Evolutionary conservation across 2,888 invertebrate genomes (phyloP).

Genomic region (Xylota segnis): DNA sequence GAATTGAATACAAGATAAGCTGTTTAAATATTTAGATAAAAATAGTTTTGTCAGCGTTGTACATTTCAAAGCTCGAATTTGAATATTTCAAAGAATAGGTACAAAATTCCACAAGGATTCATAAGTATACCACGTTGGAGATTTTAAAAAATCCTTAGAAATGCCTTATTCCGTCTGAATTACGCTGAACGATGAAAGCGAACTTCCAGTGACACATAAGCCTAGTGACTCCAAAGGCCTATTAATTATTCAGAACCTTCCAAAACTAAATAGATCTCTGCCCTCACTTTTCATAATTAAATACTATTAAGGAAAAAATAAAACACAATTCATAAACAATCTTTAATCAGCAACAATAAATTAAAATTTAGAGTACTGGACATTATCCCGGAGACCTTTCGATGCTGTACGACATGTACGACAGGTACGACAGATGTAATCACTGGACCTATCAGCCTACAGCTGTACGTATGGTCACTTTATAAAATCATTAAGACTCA

Average conservation of each 20-base stretch:
- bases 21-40: too few relatives aligned
- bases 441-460: slow-evolving; percentile 67
- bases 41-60: background rate
- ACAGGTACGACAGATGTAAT: slow-evolving; percentile 69
- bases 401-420: slow-evolving; percentile 65
- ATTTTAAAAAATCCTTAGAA: too few relatives aligned
- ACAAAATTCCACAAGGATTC: too few relatives aligned
- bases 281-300: slow-evolving; percentile 35
- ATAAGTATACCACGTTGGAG: too few relatives aligned
- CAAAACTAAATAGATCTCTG: background rate
- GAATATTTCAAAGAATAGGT: too few relatives aligned
- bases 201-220: too few relatives aligned
- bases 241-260: too few relatives aligned
- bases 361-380: slow-evolving; percentile 71
- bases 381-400: slow-evolving; percentile 67
- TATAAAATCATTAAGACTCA: slow-evolving; percentile 61
- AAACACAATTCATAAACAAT: slow-evolving; percentile 34
- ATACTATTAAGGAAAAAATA: slow-evolving; percentile 23
- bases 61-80: too few relatives aligned
- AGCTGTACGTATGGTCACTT: slow-evolving; percentile 72
- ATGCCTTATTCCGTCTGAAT: too few relatives aligned
- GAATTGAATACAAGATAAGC: too few relatives aligned
- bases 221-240: too few relatives aligned
- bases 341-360: slow-evolving; percentile 62
- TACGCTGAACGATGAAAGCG: too few relatives aligned